Conservation (phyloP, 2,888 invertebrate species). For the Diaphora mendica region DNA sequence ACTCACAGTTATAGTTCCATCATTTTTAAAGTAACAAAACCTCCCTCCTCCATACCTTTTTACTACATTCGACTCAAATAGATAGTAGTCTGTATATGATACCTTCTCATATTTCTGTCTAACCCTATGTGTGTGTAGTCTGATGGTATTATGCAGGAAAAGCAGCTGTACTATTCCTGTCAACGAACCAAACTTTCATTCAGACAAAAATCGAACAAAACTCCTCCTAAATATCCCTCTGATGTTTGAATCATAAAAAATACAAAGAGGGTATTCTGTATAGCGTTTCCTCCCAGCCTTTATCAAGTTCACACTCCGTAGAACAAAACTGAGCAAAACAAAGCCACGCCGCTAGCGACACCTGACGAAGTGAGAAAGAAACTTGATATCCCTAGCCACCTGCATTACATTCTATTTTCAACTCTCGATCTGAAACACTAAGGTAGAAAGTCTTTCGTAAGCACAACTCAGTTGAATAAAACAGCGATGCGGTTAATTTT, state of each 20-base stretch:
- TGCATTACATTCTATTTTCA: conserved; percentile 46
- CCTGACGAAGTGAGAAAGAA: conserved; percentile 85
- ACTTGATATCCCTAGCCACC: conserved; percentile 71
- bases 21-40: no score
- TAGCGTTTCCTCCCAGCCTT: conserved; percentile 77
- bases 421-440: conserved; percentile 23
- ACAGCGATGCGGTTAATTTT: conserved; percentile 36
- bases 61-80: background rate
- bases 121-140: background rate
- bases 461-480: conserved; percentile 27
- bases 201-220: conserved; percentile 58
- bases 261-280: conserved; percentile 69
- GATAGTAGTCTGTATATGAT: background rate
- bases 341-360: conserved; percentile 82
- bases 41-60: no score
- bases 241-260: conserved; percentile 56
- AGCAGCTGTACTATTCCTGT: conserved; percentile 21
- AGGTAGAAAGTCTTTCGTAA: conserved; percentile 33
- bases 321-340: conserved; percentile 83
- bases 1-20: no score
- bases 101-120: background rate
- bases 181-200: conserved; percentile 51
- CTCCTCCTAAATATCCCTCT: conserved; percentile 60
- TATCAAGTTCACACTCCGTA: conserved; percentile 82
- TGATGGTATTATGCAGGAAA: background rate